phyloP scores from a whole-genome alignment of 2,113 vertebrate genomes.

The Microcebus ravelobensis region DNA sequence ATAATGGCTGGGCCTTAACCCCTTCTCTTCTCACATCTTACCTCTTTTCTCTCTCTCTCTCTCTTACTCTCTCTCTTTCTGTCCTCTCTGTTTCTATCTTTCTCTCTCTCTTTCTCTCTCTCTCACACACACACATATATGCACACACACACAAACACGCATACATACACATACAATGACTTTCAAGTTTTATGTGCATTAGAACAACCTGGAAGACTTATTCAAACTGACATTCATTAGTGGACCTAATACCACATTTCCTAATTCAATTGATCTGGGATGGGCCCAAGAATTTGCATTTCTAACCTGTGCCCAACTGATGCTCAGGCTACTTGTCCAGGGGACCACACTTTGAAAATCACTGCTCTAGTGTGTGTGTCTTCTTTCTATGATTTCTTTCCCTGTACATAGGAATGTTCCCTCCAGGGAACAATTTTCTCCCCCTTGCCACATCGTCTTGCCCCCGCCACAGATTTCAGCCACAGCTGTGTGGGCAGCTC shows the following conservation, averaged over 20 bases:
- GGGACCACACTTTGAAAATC: neutral
- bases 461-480: neutral
- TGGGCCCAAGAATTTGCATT: neutral
- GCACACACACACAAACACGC: neutral
- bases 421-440: neutral
- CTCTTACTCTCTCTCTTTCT: accelerated
- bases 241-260: neutral
- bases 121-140: neutral
- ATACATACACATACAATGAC: neutral
- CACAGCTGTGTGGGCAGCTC: neutral
- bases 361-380: neutral
- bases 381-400: neutral
- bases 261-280: neutral
- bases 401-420: neutral
- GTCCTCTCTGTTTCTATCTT: neutral
- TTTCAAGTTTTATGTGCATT: neutral
- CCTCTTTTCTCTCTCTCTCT: neutral
- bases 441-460: neutral
- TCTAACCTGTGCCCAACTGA: neutral
- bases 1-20: neutral
- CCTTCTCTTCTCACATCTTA: neutral
- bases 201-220: neutral
- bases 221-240: neutral
- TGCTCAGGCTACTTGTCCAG: neutral
- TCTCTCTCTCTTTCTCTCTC: neutral